Evolutionary conservation across 2,113 vertebrate genomes (phyloP).

Genomic region (Lichenostomus cassidix): DNA sequence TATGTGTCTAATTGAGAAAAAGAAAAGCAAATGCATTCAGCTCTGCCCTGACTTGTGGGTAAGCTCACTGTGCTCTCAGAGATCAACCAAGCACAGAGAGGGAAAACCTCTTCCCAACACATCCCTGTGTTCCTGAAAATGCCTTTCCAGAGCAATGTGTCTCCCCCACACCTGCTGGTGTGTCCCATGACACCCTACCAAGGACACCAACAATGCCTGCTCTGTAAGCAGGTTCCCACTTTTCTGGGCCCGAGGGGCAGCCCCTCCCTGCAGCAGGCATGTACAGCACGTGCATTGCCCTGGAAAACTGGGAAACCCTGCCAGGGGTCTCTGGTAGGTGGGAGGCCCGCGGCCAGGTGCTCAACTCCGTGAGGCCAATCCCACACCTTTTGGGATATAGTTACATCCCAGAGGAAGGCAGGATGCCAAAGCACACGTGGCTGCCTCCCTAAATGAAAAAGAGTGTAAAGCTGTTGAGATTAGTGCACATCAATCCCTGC

Average conservation of each 20-base stretch:
- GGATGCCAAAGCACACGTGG: background rate
- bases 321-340: background rate
- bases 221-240: background rate
- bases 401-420: background rate
- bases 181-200: background rate
- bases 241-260: accelerated
- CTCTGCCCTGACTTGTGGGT: background rate
- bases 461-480: background rate
- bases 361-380: accelerated
- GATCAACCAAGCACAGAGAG: background rate
- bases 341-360: background rate
- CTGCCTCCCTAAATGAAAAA: background rate
- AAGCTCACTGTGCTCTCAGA: background rate
- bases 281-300: accelerated
- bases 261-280: background rate
- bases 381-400: accelerated
- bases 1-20: background rate
- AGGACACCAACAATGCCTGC: background rate
- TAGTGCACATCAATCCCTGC: background rate
- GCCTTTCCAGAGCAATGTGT: background rate
- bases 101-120: background rate
- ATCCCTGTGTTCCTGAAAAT: background rate
- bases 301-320: background rate
- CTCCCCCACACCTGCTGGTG: background rate
- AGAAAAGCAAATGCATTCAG: background rate